A percentile compares a stretch with the other conserved stretches of the same genome.
Conservation (phyloP, 2,888 invertebrate species). For the Camponotus fellah region DNA sequence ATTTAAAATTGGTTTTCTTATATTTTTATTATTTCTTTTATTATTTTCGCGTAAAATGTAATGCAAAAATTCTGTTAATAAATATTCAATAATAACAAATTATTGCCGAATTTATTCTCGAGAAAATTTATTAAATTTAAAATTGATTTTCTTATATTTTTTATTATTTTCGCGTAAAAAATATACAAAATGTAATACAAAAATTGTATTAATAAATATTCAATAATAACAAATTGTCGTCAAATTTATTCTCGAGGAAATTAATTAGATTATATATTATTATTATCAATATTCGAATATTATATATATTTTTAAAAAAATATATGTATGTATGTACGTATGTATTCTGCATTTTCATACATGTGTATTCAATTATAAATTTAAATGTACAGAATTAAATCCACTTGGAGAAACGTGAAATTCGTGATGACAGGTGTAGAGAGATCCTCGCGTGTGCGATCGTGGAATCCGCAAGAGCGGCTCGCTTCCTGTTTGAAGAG, state of each 20-base stretch:
- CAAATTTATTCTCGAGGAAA: neutral
- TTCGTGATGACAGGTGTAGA: constrained; percentile 31
- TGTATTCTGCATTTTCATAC: too few species aligned
- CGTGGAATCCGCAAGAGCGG: constrained; percentile 39
- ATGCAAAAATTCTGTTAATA: neutral
- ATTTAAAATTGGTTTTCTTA: neutral
- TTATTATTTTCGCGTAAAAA: neutral
- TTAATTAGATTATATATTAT: neutral
- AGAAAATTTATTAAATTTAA: neutral
- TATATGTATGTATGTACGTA: neutral
- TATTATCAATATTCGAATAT: neutral
- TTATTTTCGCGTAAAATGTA: neutral
- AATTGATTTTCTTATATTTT: neutral
- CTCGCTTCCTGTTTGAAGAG: constrained; percentile 46
- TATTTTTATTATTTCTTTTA: neutral
- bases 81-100: neutral
- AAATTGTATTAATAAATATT: neutral
- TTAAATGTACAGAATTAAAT: too few species aligned
- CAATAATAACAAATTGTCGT: neutral
- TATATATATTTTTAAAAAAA: neutral
- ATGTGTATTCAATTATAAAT: too few species aligned
- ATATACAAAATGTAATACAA: too few species aligned
- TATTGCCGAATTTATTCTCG: neutral
- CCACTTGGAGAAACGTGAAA: constrained; percentile 7
- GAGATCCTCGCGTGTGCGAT: constrained; percentile 2